Evolutionary conservation across 2,113 vertebrate genomes (phyloP).

Genomic region (Colistium nudipinnis): DNA sequence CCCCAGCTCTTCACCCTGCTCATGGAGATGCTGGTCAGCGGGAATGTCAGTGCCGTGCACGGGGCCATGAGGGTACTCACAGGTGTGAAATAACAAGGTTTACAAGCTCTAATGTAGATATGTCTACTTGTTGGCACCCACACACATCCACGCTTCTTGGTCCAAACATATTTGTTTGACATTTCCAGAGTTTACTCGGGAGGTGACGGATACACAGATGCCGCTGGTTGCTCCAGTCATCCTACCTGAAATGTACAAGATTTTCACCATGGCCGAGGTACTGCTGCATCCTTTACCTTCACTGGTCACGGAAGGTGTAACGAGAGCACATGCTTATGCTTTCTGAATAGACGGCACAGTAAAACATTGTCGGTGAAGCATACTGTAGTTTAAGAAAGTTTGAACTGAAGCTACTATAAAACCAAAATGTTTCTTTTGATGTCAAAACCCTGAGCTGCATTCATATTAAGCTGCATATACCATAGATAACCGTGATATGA

Average conservation of each 20-base stretch:
- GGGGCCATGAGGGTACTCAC: conserved; percentile 98
- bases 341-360: too few species aligned
- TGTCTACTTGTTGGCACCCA: too few species aligned
- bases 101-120: background rate
- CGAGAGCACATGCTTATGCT: background rate
- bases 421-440: too few species aligned
- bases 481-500: too few species aligned
- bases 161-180: background rate
- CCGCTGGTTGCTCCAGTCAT: conserved; percentile 97
- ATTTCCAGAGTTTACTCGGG: conserved; percentile 92
- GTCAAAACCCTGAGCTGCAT: background rate
- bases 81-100: conserved; percentile 78
- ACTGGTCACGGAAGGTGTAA: background rate
- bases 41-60: conserved; percentile 93
- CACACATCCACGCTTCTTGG: background rate
- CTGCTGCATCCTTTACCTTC: background rate
- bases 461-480: background rate
- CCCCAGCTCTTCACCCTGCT: conserved; percentile 94
- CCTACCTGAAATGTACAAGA: conserved; percentile 99
- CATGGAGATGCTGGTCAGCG: conserved; percentile 98
- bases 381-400: too few species aligned
- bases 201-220: conserved; percentile 98
- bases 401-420: too few species aligned
- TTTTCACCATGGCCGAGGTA: conserved; percentile 99
- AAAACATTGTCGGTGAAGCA: too few species aligned